Base-by-base conservation (phyloP, 2,888 invertebrate genomes). In the Alitta virens region DNA sequence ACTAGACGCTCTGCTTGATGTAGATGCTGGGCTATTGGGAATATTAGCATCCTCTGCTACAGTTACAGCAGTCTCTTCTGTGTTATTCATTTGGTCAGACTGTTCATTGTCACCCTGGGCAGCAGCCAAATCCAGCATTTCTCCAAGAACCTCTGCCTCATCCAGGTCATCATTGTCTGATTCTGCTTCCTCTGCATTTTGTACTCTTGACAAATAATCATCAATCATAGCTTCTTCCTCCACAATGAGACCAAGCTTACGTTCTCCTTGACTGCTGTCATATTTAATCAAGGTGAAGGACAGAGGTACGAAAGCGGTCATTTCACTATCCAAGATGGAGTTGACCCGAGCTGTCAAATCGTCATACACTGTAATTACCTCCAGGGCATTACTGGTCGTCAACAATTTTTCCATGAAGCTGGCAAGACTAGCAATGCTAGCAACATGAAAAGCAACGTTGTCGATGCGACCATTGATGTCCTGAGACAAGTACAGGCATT, bases 331-430 rank as follows among this genome's bases (percentile, higher is more conserved):
- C 38, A 59, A 24, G 40, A 59, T 40, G 16, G 59, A 59, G 40
- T 59, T 59, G 51, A 59, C 59, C 24, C 59, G 50, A 7, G 59
- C n/a, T 16, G 49, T n/a, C 23, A 59, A 24, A 24, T 59, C 59
- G 24, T 59, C 59, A 49, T 59, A 59, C 23, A 59, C 49, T 27
- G 59, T 59, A 38, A 59, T 59, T 26, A 59, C 51, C 59, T 59
- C 59, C 21, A 59, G 42, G 2, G 51, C 50, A 40, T 59, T 59
- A 5, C 38, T 33, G 23, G 38, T 51, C 33, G 12, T 23, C 59
- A 59, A 38, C 16, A 59, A 51, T 24, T 59, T 25, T 40, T 59
- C 38, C 23, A 59, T 33, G 25, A 59, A 59, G 23, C 38, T 52
- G 40, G 51, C 50, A 2, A 59, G 52, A 24, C 59, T 59, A 24